These are phyloP conservation scores for Thunnus maccoyii DNA, from an alignment of 2,113 vertebrate species.

Conservation along the genomic window DNA sequence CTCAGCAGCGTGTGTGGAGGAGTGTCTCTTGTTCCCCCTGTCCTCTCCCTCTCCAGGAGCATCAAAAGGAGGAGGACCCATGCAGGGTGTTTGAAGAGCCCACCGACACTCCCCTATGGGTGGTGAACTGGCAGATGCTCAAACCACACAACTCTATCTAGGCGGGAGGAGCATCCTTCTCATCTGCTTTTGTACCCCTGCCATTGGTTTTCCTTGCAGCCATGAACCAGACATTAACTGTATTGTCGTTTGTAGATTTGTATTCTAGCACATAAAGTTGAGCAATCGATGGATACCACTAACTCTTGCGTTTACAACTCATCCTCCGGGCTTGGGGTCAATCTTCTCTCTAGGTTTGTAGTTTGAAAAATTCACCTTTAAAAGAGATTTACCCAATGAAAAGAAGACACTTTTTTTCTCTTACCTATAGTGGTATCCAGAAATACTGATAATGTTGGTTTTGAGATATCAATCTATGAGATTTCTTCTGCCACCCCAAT, in stretches of 20 bases:
- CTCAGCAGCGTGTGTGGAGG: constrained; percentile 78
- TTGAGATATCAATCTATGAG: not conserved
- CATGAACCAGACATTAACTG: constrained; percentile 35
- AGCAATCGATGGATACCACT: not conserved
- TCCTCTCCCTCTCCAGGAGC: constrained; percentile 81
- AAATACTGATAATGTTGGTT: not conserved
- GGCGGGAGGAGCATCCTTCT: constrained; percentile 76
- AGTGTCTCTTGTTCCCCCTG: constrained; percentile 75
- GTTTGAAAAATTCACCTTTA: constrained; percentile 1
- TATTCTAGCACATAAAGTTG: not conserved
- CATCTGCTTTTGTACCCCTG: constrained; percentile 76
- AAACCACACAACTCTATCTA: constrained; percentile 79
- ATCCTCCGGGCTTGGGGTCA: not conserved
- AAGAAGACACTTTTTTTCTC: not conserved
- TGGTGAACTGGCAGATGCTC: constrained; percentile 85
- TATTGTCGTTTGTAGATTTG: constrained; percentile 33
- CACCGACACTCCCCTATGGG: constrained; percentile 81
- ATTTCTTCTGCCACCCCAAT: too few species aligned
- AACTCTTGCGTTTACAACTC: not conserved
- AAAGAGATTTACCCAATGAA: not conserved
- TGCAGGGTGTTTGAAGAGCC: constrained; percentile 84
- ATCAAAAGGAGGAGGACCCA: constrained; percentile 85
- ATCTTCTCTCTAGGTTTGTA: not conserved
- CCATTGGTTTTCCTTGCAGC: constrained; percentile 63
- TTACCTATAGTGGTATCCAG: not conserved